These are phyloP conservation scores for Pogonognathellus flavescens DNA, from an alignment of 1,140 invertebrate species.

Conservation along the genomic window DNA sequence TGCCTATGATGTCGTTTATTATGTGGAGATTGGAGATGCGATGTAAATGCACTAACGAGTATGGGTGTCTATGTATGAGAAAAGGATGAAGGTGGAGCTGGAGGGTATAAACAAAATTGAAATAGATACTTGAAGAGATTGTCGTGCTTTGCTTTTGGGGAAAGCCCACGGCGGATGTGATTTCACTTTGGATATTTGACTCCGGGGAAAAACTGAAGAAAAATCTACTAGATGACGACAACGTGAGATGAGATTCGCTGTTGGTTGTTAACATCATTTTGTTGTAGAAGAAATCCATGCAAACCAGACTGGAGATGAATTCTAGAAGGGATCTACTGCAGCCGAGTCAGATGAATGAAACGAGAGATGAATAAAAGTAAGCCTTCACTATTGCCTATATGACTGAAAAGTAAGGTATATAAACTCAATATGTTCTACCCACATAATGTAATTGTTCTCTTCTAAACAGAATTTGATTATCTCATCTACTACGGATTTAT, in stretches of 20 bases:
- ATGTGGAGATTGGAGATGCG: background rate
- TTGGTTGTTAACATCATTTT: background rate
- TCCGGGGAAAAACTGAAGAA: constrained; percentile 56
- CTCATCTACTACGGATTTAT: too few species aligned
- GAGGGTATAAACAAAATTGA: constrained; percentile 40
- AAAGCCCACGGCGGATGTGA: constrained; percentile 29
- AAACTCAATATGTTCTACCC: too few species aligned
- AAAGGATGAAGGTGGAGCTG: constrained; percentile 54
- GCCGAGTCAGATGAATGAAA: too few species aligned
- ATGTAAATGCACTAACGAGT: background rate
- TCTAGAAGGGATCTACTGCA: too few species aligned
- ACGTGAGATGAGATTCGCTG: constrained; percentile 6
- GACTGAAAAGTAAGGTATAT: too few species aligned
- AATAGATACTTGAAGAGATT: background rate
- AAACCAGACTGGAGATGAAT: background rate
- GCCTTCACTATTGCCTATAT: too few species aligned
- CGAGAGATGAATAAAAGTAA: too few species aligned
- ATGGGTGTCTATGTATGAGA: background rate
- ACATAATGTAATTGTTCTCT: too few species aligned
- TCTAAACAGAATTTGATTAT: too few species aligned
- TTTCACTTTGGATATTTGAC: constrained; percentile 31
- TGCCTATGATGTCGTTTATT: too few species aligned
- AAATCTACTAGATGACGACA: constrained; percentile 64
- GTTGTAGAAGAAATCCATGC: background rate
- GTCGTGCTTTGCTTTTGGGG: background rate